A percentile compares a stretch with the other conserved stretches of the same genome.
Evolutionary conservation across 2,797 vertebrate species (phyloP).

Genomic region (Melanotaenia nigrans): DNA sequence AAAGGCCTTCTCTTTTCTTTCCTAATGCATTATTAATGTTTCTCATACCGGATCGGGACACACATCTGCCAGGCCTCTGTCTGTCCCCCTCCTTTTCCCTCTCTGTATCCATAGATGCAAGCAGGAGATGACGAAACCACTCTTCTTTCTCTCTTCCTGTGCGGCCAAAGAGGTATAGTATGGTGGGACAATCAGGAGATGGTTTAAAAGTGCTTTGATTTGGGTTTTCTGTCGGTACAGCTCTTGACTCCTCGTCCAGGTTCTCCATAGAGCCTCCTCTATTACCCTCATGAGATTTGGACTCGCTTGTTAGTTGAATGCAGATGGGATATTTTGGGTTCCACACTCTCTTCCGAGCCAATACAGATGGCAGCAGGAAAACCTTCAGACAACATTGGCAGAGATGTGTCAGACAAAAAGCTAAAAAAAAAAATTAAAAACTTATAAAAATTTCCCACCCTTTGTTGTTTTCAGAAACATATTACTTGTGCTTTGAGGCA

Average conservation of each 20-base stretch:
- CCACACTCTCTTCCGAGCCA: conserved; percentile 91
- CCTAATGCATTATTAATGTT: conserved; percentile 58
- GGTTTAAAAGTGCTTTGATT: conserved; percentile 40
- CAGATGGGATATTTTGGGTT: conserved; percentile 95
- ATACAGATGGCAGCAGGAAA: conserved; percentile 83
- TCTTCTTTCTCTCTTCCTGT: conserved; percentile 92
- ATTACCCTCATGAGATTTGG: conserved; percentile 21
- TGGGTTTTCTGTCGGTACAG: conserved; percentile 14
- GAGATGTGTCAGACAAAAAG: conserved; percentile 18
- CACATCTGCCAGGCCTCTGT: conserved; percentile 51
- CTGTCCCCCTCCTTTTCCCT: conserved; percentile 45
- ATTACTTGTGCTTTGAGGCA: background rate
- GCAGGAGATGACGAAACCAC: conserved; percentile 87
- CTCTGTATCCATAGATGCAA: conserved; percentile 71
- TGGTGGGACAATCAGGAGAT: conserved; percentile 42
- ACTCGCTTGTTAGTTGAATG: conserved; percentile 75
- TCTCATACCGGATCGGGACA: conserved; percentile 76
- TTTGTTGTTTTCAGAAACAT: background rate
- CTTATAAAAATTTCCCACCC: background rate
- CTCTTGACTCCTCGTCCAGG: conserved; percentile 32
- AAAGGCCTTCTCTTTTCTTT: conserved; percentile 31
- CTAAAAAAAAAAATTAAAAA: background rate
- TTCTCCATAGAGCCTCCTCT: conserved; percentile 26
- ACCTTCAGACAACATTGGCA: conserved; percentile 77
- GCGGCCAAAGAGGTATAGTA: conserved; percentile 88